Base-by-base conservation (phyloP, 2,888 invertebrate genomes). In the Prosapia bicincta region DNA sequence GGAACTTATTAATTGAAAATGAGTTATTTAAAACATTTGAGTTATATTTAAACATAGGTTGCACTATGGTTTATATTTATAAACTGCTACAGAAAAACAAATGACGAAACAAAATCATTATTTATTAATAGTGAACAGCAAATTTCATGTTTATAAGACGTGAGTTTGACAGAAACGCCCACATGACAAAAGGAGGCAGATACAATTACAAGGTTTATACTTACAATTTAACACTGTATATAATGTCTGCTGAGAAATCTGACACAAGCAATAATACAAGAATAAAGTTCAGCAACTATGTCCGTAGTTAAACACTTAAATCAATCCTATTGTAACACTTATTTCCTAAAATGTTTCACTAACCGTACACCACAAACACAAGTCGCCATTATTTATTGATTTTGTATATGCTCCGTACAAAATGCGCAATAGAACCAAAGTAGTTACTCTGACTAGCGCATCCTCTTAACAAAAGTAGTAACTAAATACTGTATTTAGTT, bases 351-450 rank as follows among this genome's bases (percentile, higher is more conserved):
- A 66, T 72, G 30, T 66, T 26, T 43, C 28, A 68, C 54, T 26
- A 68, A 74, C 71, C 66, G 66, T 54, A 20, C 54, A 6, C 20
- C 10, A 20, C 54, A 54, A 54, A 54, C 70, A 77, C 76, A 75
- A 75, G 78, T 69, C 78, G 78, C 78, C 78, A 78, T 78, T 76
- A 74, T 78, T 78, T 78, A 78, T 78, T 78, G 78, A 78, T 78
- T 78, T 78, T 78, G 76, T 72, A 24, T 72, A 72, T 72, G 72
- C 72, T 72, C 72, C 65, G 66, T 66, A 30, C 23, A 28, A 30
- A 72, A 30, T 72, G 72, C 72, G 72, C 72, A 72, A 30, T 72
- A 69, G 23, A 69, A 68, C 28, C n/a, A n/a, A n/a, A n/a, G n/a
- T n/a, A 20, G 5, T 69, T 28, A 5, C n/a, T n/a, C 3, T 13